Evolutionary conservation across 2,888 invertebrate species (phyloP), one percentile per base, ranked within the genome.

Genomic region (Hedya salicella): DNA sequence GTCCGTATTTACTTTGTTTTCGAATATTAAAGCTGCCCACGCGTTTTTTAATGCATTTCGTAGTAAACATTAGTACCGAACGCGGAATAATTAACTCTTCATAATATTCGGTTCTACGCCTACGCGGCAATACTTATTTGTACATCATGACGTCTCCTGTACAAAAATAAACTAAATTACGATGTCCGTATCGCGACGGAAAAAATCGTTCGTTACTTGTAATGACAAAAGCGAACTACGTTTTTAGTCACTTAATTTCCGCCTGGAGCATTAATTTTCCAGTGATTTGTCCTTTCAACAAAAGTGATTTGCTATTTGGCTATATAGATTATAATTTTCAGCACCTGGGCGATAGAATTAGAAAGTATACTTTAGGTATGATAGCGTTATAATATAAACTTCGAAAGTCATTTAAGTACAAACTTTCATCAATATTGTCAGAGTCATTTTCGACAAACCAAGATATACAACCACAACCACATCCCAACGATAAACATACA

Each of bases 31-130:
- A 19, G 30, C 54, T 49, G 21, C 66, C 66, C 52, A 66, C 66
- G 54, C 61, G 21, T 66, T 66, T 60, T 65, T 66, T 66, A 61
- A 66, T 66, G 61, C 64, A 62, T 60, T 59, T 67, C 48, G 65
- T 68, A 66, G 52, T 62, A 56, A 71, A 69, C 70, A 66, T 69
- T 62, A 61, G 68, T 70, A 67, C 57, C 68, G 67, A 61, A 66
- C 65, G 44, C 48, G 62, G 64, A 66, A 70, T 72, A 70, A 70
- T 72, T 72, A 70, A 68, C 62, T 64, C 68, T 59, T 62, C 59
- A 63, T 66, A 67, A 66, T 66, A 61, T 66, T 67, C 62, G 69
- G 30, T 16, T 46, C 42, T 60, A 42, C 69, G 68, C 72, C 72
- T 68, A 72, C 70, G 50, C 61, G 54, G n/a, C 52, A 19, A 66